Evolutionary conservation across 2,113 vertebrate genomes (phyloP).

Genomic region (Erinaceus europaeus): DNA sequence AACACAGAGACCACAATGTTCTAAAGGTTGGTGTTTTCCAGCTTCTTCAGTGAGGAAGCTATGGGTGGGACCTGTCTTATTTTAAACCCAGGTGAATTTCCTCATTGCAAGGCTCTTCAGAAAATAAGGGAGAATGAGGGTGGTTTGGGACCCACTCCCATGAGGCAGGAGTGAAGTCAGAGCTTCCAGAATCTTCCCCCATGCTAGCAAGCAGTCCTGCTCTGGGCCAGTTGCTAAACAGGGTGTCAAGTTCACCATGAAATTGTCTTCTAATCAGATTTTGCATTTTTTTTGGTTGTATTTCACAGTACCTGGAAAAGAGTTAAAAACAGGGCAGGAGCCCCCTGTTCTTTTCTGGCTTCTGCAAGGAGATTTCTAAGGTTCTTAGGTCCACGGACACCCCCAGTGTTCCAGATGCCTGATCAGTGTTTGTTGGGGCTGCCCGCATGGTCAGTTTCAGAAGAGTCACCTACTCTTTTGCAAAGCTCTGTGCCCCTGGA

Average conservation of each 20-base stretch:
- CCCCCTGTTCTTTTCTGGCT: not conserved
- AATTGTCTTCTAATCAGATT: no score
- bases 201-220: constrained; percentile 47
- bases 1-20: not conserved
- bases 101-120: not conserved
- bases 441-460: no score
- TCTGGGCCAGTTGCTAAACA: constrained; percentile 59
- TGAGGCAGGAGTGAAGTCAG: not conserved
- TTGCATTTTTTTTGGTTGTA: no score
- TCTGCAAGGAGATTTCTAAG: not conserved
- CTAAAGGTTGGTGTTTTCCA: not conserved
- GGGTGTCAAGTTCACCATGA: constrained; percentile 52
- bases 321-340: constrained; percentile 55
- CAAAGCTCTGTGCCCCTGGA: no score
- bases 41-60: not conserved
- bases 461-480: not conserved
- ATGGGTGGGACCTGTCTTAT: not conserved
- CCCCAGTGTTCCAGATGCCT: not conserved
- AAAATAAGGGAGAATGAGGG: not conserved
- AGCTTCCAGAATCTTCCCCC: not conserved
- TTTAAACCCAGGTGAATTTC: constrained; percentile 17
- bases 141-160: not conserved
- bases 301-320: constrained; percentile 51
- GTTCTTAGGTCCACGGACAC: accelerated
- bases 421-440: not conserved